Percentiles rank a stretch among this genome's conserved stretches.
Conservation (phyloP, 2,797 vertebrate species). For the Orestias chungarensis region DNA sequence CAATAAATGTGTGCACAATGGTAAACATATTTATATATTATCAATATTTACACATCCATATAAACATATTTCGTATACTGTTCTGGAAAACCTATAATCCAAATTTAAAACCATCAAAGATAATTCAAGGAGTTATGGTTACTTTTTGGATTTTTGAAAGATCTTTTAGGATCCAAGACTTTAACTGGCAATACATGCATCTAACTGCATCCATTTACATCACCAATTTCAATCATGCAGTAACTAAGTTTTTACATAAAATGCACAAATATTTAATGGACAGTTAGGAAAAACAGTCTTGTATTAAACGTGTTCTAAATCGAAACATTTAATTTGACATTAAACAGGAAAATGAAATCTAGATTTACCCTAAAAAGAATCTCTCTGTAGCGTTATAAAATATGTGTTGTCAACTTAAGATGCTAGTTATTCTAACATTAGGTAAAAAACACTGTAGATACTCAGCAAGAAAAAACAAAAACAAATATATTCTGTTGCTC, state of each 20-base stretch:
- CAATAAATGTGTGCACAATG: not conserved
- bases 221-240: not conserved
- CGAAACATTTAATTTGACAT: too few species aligned
- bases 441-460: not conserved
- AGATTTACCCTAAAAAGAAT: not conserved
- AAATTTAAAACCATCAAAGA: not conserved
- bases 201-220: not conserved
- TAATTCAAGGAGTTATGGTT: not conserved
- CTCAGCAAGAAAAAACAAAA: not conserved
- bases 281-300: not conserved
- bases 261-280: not conserved
- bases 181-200: not conserved
- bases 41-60: too few species aligned
- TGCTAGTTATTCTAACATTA: not conserved
- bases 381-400: not conserved
- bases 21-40: too few species aligned
- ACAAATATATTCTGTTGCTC: not conserved
- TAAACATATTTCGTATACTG: too few species aligned
- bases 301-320: too few species aligned
- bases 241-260: not conserved
- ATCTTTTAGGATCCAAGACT: constrained; percentile 2
- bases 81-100: constrained; percentile 5
- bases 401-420: too few species aligned
- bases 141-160: not conserved
- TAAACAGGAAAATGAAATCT: too few species aligned